These are phyloP conservation scores for Lates calcarifer DNA, from an alignment of 2,113 vertebrate genomes.

Conservation along the genomic window DNA sequence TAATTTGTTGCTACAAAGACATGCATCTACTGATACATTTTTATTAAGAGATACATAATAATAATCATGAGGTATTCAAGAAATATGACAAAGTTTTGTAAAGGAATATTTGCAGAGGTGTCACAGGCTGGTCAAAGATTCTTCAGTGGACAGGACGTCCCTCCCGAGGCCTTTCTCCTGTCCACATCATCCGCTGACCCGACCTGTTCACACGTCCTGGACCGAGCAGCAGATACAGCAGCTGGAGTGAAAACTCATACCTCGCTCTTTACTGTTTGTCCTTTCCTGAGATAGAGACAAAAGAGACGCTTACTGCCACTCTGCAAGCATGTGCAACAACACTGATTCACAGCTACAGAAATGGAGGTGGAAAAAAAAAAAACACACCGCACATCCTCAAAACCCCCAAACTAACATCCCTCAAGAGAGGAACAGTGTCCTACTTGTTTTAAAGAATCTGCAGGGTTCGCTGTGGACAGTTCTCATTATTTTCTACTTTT, in stretches of 20 bases:
- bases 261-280: slow-evolving; percentile 81
- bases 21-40: neutral
- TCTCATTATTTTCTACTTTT: slow-evolving; percentile 10
- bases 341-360: neutral
- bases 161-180: slow-evolving; percentile 81
- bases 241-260: neutral
- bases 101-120: slow-evolving; percentile 23
- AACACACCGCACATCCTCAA: neutral
- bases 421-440: neutral
- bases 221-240: slow-evolving; percentile 45
- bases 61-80: slow-evolving; percentile 46
- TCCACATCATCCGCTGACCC: slow-evolving; percentile 88
- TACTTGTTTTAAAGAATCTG: neutral
- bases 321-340: too few species aligned
- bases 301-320: too few species aligned
- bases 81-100: neutral
- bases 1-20: neutral
- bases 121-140: slow-evolving; percentile 74
- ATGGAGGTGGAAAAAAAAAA: too few species aligned
- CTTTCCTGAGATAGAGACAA: slow-evolving; percentile 74
- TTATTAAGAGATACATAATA: neutral
- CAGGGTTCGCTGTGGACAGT: neutral
- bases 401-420: neutral
- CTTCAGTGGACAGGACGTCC: slow-evolving; percentile 87
- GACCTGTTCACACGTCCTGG: slow-evolving; percentile 13